Conservation (phyloP, 2,888 invertebrate genomes). For the Tetranychus piercei region DNA sequence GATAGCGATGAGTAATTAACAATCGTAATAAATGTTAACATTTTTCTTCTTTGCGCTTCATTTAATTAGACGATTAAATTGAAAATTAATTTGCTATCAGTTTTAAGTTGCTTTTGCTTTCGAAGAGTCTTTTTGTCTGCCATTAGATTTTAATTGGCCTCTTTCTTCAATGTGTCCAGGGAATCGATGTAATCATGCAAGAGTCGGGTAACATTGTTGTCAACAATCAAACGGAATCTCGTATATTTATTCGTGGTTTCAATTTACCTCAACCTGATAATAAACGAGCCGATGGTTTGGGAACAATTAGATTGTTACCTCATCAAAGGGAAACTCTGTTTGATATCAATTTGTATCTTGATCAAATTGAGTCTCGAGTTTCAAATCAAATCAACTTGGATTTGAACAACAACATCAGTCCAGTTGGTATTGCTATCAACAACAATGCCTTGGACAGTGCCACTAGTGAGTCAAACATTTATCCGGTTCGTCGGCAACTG, state of each 20-base stretch:
- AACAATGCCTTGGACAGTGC: neutral
- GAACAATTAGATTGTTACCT: neutral
- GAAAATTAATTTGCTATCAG: neutral
- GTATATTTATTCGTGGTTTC: neutral
- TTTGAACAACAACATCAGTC: neutral
- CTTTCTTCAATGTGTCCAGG: neutral
- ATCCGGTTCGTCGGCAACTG: neutral
- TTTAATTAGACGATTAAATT: neutral
- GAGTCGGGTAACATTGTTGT: neutral
- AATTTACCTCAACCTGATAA: neutral
- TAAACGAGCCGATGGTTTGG: neutral
- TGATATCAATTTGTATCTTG: neutral
- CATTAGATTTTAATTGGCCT: neutral
- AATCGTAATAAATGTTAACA: too few species aligned
- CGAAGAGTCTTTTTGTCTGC: too few species aligned
- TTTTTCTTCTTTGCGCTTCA: too few species aligned
- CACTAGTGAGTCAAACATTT: neutral
- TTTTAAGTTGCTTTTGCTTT: neutral
- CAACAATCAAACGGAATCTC: neutral
- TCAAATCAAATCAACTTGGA: neutral
- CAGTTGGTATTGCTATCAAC: neutral
- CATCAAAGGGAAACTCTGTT: neutral
- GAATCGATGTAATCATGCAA: neutral
- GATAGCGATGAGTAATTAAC: too few species aligned
- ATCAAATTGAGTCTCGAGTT: neutral